Evolutionary conservation across 2,113 vertebrate genomes (phyloP).

Genomic region (Calidris pugnax): DNA sequence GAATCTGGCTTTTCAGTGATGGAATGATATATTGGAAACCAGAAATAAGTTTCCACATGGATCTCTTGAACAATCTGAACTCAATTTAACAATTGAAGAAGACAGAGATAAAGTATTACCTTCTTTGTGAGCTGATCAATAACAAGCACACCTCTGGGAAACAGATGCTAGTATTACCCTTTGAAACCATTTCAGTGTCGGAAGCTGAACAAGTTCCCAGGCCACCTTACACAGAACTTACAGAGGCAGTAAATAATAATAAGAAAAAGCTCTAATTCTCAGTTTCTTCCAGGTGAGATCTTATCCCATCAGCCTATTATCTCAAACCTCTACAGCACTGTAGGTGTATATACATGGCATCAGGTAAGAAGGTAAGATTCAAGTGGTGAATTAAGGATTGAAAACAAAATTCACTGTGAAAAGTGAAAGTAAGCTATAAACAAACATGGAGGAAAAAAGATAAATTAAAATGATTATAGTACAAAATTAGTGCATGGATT

Average conservation of each 20-base stretch:
- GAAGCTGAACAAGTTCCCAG: neutral
- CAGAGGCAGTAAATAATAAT: neutral
- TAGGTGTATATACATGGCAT: neutral
- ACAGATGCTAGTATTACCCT: constrained; percentile 9
- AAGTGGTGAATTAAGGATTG: neutral
- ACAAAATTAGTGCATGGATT: neutral
- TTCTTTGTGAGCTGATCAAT: constrained; percentile 37
- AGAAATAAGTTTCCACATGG: constrained; percentile 43
- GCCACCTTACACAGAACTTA: neutral
- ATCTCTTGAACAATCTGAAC: constrained; percentile 54
- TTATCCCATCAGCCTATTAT: neutral
- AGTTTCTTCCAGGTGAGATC: neutral
- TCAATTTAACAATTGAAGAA: constrained; percentile 56
- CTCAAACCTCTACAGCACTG: neutral
- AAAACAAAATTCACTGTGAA: neutral
- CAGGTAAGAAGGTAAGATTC: neutral
- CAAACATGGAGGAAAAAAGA: neutral
- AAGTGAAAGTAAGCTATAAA: neutral
- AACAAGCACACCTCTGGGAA: constrained; percentile 50
- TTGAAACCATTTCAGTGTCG: constrained; percentile 4
- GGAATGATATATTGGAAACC: constrained; percentile 49
- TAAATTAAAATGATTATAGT: neutral
- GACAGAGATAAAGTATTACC: constrained; percentile 48
- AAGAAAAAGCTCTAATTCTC: neutral
- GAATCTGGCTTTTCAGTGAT: constrained; percentile 29